Conservation (phyloP, 2,797 vertebrate genomes). For the Antrozous pallidus region DNA sequence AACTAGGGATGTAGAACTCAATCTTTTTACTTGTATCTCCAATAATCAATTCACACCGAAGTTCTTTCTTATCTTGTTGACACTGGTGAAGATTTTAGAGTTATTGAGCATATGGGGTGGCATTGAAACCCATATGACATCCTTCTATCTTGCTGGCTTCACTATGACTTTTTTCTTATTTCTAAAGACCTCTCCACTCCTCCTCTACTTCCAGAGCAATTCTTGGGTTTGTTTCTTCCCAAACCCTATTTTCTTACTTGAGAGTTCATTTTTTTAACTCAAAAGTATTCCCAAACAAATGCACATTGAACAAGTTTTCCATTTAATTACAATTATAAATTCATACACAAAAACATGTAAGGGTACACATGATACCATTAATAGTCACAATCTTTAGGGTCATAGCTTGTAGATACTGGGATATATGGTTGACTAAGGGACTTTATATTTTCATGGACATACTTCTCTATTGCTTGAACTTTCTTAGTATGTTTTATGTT, state of each 20-base stretch:
- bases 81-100: neutral
- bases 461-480: neutral
- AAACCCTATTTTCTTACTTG: conserved; percentile 27
- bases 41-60: neutral
- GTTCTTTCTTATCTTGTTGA: neutral
- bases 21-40: neutral
- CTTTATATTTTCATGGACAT: neutral
- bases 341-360: neutral
- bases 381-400: neutral
- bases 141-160: neutral
- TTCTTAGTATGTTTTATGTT: neutral
- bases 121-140: neutral
- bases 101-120: neutral
- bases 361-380: neutral
- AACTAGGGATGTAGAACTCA: neutral
- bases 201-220: neutral
- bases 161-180: neutral
- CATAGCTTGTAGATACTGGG: neutral
- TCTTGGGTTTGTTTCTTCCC: conserved; percentile 33
- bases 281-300: neutral
- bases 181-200: conserved; percentile 18
- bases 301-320: rapidly evolving
- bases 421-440: neutral
- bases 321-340: neutral
- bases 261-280: neutral